Base-by-base conservation (phyloP, 2,113 vertebrate genomes). In the Equus przewalskii region DNA sequence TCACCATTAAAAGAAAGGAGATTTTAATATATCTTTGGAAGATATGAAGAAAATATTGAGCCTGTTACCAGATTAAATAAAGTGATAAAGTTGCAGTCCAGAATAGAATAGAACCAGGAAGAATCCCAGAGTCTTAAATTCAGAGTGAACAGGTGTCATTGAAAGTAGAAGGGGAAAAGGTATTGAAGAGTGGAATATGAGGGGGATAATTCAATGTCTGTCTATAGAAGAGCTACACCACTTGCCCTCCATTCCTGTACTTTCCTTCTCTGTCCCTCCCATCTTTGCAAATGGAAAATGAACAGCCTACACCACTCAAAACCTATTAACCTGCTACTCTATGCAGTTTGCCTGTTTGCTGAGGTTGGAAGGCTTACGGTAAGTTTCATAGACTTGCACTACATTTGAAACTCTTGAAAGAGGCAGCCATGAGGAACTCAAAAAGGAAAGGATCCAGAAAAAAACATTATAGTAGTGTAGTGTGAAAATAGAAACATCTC, bases 351-450 rank as follows among this genome's bases (percentile, higher is more conserved):
- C 21, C 9, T 92, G 7, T 94, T 62, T 22, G 10, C 70, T 54
- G 67, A 83, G 56, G 54, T 70, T 88, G 13, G 30, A 80, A 87
- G 36, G 56, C 26, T 72, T 28, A 49, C 11, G 46, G 18, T 54
- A 72, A 33, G 7, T 86, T 83, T 91, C 72, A 56, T 11, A 81
- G 65, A 24, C 13, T 79, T 64, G 12, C 7, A 33, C 30, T 80
- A 22, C 28, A 94, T 96, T 9, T 94, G 72, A 62, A 84, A 80
- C 16, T 75, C 80, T 83, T 83, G 51, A 26, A 65, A 85, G 54
- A 60, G 28, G n/a, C 18, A 88, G 24, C 51, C 65, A 54, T 6
- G 36, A 69, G 62, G 49, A 97, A 16, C 12, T 89, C 33, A 79
- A 49, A 92, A 58, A 58, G 33, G 4, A 82, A 73, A 64, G 18